Base-by-base conservation (phyloP, 2,888 invertebrate genomes). In the Melanchra persicariae region DNA sequence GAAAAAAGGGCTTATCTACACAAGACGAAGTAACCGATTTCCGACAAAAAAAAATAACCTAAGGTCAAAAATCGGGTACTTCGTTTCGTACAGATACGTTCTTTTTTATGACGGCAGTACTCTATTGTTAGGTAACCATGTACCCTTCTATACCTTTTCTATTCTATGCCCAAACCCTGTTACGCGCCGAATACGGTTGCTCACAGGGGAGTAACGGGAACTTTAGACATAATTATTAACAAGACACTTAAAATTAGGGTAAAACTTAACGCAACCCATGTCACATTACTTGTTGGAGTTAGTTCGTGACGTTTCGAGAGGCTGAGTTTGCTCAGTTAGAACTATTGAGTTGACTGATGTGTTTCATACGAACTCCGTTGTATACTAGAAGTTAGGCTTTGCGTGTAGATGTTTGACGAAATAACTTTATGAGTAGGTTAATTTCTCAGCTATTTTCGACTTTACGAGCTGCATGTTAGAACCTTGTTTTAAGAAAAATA, bases 221-320 rank as follows among this genome's bases (percentile, higher is more conserved):
- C 78, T 79, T 81, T 77, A 81, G 79, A 84, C 83, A 79, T 90
- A 86, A 89, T 89, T 87, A 89, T 89, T 88, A 84, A 87, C 88
- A 82, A 84, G 88, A 87, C 89, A 87, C 85, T 89, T 87, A 79
- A 84, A 86, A 87, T 87, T 83, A 83, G 82, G 83, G 81, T 81
- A 82, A 78, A 86, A 85, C 80, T 79, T 84, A 81, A 84, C 83
- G 74, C 77, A 87, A 88, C 89, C 88, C 89, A 85, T 74, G 85
- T 88, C 88, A 88, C 79, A 76, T 82, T 72, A 71, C 72, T 78
- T 77, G 74, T 71, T 68, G 76, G 79, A 84, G 79, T 84, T 74
- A 79, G 74, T 79, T 80, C 64, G 67, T 82, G 83, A 85, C 74
- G 78, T 75, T 70, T 67, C 52, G 40, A 61, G 59, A 61, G 74